Base-by-base conservation (phyloP, 2,113 vertebrate species). In the Miniopterus natalensis region DNA sequence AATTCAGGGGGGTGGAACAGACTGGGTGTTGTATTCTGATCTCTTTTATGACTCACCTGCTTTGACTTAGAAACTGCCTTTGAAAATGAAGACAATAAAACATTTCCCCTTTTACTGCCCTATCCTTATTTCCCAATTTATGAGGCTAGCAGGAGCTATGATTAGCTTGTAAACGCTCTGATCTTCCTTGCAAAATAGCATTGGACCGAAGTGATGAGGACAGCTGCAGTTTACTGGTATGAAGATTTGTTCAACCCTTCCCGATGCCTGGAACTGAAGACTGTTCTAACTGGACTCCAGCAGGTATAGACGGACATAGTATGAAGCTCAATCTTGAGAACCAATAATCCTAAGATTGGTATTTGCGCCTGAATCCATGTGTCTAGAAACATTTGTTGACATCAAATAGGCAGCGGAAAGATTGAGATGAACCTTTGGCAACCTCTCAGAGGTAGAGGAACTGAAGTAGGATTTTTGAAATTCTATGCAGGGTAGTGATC, bases 31-130 rank as follows among this genome's bases (percentile, higher is more conserved):
- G 71, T 84, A 85, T 71, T 96, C 86, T 94, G 78, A 93, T 94
- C 89, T 96, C 90, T 85, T 61, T 15, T 14, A 36, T 96, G 97
- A 96, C 87, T 97, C 96, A 96, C 8, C 17, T 31, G 29, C 88
- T 89, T 70, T 63, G 73, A 9, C 51, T 71, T 81, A 36, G 86
- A 92, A 83, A 12, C 55, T 78, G 29, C 23, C 57, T 96, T 59
- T 88, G 81, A 36, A 45, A 94, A 92, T n/a, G 79, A 40, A 51
- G 21, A 61, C 42, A 86, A 95, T 93, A 96, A 95, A 96, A 47
- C 74, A 59, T 91, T 96, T 84, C 80, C 55, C 92, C 51, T 29
- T 79, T 80, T 5, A 75, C 47, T 23, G 42, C 80, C 6, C 8
- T 31, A 3, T 88, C 90, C 65, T 75, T 17, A 42, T 47, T 53